phyloP scores from a whole-genome alignment of 2,888 invertebrate species.

The Drosophila subquinaria region DNA sequence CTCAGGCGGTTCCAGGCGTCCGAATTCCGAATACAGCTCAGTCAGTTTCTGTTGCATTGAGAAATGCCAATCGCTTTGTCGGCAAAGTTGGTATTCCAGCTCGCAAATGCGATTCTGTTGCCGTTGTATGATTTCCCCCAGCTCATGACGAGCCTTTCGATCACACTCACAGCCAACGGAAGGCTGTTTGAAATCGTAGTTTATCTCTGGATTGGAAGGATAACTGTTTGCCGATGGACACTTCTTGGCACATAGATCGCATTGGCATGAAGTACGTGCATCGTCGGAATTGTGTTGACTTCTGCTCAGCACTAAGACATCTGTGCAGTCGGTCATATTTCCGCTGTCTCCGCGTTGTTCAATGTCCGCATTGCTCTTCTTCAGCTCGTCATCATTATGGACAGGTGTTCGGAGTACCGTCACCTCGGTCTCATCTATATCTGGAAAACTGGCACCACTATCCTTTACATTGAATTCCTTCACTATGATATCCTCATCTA shows the following conservation, averaged over 20 bases:
- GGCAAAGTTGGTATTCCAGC: conserved; percentile 49
- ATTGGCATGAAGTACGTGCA: conserved; percentile 41
- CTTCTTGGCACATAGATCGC: conserved; percentile 36
- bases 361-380: background rate
- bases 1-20: background rate
- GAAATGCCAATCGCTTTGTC: conserved; percentile 51
- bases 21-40: conserved; percentile 55
- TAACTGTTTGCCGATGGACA: background rate
- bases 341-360: conserved; percentile 29
- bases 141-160: conserved; percentile 26
- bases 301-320: conserved; percentile 61
- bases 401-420: conserved; percentile 48
- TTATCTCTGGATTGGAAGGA: conserved; percentile 4
- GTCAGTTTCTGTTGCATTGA: conserved; percentile 57
- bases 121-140: conserved; percentile 44
- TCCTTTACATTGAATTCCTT: conserved; percentile 56
- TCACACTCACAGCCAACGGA: conserved; percentile 36
- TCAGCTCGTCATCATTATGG: conserved; percentile 32
- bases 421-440: conserved; percentile 57
- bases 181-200: conserved; percentile 9
- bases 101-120: conserved; percentile 57
- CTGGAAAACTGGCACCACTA: conserved; percentile 37
- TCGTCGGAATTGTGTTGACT: conserved; percentile 27
- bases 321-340: conserved; percentile 46
- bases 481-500: conserved; percentile 61